These are phyloP conservation scores for Orientallactaga bullata DNA, from an alignment of 2,113 vertebrate genomes.

Conservation along the genomic window DNA sequence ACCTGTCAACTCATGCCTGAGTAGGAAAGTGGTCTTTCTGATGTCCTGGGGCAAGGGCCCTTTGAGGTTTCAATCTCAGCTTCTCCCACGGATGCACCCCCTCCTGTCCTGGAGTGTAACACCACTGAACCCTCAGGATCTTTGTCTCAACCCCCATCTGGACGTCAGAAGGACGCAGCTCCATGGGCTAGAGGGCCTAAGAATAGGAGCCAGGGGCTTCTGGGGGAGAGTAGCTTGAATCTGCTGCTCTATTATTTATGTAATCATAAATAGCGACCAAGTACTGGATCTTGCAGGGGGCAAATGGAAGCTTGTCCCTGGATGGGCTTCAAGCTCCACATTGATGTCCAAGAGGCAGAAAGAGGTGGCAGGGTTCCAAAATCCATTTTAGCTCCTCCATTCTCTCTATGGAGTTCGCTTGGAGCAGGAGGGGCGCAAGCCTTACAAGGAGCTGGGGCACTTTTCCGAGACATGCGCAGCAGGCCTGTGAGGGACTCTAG, in stretches of 20 bases:
- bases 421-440: background rate
- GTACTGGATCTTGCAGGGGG: slow-evolving; percentile 25
- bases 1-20: background rate
- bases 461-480: background rate
- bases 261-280: slow-evolving; percentile 53
- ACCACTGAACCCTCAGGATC: background rate
- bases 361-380: slow-evolving; percentile 42
- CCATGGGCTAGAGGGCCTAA: background rate
- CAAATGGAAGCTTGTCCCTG: slow-evolving; percentile 42
- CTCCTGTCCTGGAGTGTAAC: background rate
- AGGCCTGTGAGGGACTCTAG: background rate
- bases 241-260: slow-evolving; percentile 55
- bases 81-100: accelerated
- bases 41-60: background rate
- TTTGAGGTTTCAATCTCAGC: background rate
- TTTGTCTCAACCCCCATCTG: background rate
- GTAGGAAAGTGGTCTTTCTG: background rate
- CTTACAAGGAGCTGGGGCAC: accelerated
- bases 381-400: slow-evolving; percentile 15
- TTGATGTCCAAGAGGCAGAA: background rate
- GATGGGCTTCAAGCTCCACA: slow-evolving; percentile 42
- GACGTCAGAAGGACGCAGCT: background rate
- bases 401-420: accelerated
- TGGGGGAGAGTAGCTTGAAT: background rate
- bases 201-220: slow-evolving; percentile 38